Conservation (phyloP, 2,888 invertebrate genomes). For the Tipula vernalis region DNA sequence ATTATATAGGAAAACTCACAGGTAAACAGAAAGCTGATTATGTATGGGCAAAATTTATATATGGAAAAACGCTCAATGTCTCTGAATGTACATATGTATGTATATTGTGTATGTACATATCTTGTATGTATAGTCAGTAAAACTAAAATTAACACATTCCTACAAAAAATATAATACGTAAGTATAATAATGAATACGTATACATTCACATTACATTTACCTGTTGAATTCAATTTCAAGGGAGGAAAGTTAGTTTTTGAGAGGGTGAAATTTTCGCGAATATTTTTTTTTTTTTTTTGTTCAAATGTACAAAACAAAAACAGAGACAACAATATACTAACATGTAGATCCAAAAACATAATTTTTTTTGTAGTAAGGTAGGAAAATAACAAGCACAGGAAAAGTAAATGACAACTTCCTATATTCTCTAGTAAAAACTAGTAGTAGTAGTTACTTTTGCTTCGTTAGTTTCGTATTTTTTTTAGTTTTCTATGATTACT, state of each 20-base stretch:
- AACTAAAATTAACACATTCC: neutral
- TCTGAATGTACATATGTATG: neutral
- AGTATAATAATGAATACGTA: neutral
- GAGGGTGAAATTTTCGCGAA: neutral
- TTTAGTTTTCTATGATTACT: neutral
- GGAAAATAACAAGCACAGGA: neutral
- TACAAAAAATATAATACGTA: neutral
- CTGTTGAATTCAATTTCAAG: neutral
- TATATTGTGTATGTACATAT: neutral
- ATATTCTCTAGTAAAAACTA: neutral
- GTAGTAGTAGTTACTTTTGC: neutral
- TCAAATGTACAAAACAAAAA: neutral
- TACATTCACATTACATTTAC: neutral
- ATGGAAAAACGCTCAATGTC: neutral
- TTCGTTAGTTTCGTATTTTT: neutral
- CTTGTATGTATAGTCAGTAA: neutral
- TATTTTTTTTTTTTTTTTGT: neutral
- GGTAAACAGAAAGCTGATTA: neutral
- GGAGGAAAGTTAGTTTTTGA: neutral
- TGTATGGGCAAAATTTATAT: neutral
- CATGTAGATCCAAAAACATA: neutral
- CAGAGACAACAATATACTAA: neutral
- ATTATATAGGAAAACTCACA: neutral
- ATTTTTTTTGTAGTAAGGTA: neutral
- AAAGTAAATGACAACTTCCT: neutral